Evolutionary conservation across 1,140 invertebrate species (phyloP).

Genomic region (Druon quercuslanigerum): DNA sequence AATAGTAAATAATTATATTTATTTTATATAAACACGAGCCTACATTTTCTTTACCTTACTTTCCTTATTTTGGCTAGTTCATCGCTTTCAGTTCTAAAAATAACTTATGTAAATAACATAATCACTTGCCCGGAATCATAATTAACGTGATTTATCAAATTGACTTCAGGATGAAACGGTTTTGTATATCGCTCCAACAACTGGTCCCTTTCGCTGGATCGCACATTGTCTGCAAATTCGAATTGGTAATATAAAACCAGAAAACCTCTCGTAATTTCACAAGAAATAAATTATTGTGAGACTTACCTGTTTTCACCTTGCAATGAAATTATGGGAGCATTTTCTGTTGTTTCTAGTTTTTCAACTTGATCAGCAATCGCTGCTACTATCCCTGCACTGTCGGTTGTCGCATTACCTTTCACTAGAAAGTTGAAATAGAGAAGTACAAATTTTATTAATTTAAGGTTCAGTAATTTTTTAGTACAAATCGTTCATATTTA

Average conservation of each 20-base stretch:
- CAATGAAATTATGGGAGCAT: conserved; percentile 66
- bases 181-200: conserved; percentile 73
- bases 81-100: neutral
- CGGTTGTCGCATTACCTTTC: conserved; percentile 68
- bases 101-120: neutral
- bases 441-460: neutral
- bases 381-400: conserved; percentile 72
- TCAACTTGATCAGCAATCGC: conserved; percentile 70
- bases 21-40: conserved; percentile 45
- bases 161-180: conserved; percentile 58
- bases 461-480: too few relatives aligned
- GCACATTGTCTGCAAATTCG: conserved; percentile 68
- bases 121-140: conserved; percentile 18
- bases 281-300: conserved; percentile 32
- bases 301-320: conserved; percentile 70
- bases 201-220: conserved; percentile 68
- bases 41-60: conserved; percentile 32
- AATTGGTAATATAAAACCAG: conserved; percentile 39
- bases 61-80: neutral
- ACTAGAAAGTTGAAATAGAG: conserved; percentile 56
- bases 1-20: conserved; percentile 42
- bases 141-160: conserved; percentile 35
- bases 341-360: conserved; percentile 68
- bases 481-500: conserved; percentile 11
- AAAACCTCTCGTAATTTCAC: conserved; percentile 36